Conservation (phyloP, 2,888 invertebrate genomes). For the Drosophila algonquin region DNA sequence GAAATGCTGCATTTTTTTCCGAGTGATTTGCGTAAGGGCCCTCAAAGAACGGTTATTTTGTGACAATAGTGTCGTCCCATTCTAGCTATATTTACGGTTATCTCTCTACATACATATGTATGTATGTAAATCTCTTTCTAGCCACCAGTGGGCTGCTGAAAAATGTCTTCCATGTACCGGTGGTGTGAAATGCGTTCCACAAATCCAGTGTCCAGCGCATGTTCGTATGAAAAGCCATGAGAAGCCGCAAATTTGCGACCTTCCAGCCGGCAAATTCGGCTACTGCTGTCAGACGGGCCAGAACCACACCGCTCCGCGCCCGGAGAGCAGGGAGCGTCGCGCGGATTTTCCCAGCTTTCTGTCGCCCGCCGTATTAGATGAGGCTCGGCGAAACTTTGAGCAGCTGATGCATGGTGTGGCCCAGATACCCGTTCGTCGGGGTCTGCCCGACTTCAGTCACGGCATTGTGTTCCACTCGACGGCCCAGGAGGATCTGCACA, state of each 20-base stretch:
- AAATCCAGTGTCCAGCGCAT: conserved; percentile 88
- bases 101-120: neutral
- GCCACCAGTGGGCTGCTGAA: conserved; percentile 56
- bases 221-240: conserved; percentile 82
- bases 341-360: conserved; percentile 49
- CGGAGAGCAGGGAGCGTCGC: conserved; percentile 36
- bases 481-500: conserved; percentile 82
- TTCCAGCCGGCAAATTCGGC: conserved; percentile 85
- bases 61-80: neutral
- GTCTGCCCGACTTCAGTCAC: conserved; percentile 82
- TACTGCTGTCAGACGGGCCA: conserved; percentile 88
- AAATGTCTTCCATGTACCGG: conserved; percentile 84
- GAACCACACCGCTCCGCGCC: conserved; percentile 84
- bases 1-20: neutral
- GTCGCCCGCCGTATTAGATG: conserved; percentile 70
- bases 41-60: neutral
- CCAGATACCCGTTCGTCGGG: conserved; percentile 79
- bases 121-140: neutral
- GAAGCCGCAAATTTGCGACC: conserved; percentile 85
- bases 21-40: neutral
- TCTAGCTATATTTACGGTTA: conserved; percentile 21
- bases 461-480: conserved; percentile 81
- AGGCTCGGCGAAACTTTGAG: conserved; percentile 82
- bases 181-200: conserved; percentile 86
- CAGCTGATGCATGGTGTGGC: conserved; percentile 82